Percentiles rank a stretch among this genome's conserved stretches.
phyloP scores from a whole-genome alignment of 30 jellyfish, hydroid and myxozoan species.

The Aurelia aurita region DNA sequence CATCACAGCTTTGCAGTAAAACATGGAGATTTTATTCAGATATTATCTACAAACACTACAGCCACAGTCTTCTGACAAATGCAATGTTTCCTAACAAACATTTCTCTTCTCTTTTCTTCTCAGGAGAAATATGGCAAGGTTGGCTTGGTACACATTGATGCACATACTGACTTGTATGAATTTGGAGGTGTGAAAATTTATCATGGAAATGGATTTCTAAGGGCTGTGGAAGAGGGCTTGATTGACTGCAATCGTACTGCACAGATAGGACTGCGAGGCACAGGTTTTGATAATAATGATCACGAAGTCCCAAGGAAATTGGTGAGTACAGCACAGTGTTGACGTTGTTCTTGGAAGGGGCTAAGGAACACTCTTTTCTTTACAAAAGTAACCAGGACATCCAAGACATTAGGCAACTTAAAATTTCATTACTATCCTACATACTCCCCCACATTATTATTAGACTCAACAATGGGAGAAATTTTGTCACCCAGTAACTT shows the following conservation, averaged over 20 bases:
- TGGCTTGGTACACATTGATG: constrained; percentile 86
- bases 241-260: constrained; percentile 65
- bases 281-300: constrained; percentile 60
- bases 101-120: background rate
- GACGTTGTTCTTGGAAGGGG: background rate
- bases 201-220: constrained; percentile 75
- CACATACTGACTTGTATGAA: constrained; percentile 82
- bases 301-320: constrained; percentile 45
- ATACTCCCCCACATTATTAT: no score
- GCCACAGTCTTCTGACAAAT: no score
- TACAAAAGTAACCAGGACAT: no score
- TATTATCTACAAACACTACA: no score
- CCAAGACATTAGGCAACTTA: no score
- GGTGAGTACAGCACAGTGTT: constrained; percentile 44
- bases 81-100: no score
- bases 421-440: no score
- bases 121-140: constrained; percentile 87
- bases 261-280: constrained; percentile 83
- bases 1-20: no score
- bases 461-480: no score
- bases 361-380: no score
- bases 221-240: constrained; percentile 71
- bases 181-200: constrained; percentile 47
- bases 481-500: no score
- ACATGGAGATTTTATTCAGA: no score